Conservation (phyloP, 2,888 invertebrate species). For the Aleiodes testaceus region DNA sequence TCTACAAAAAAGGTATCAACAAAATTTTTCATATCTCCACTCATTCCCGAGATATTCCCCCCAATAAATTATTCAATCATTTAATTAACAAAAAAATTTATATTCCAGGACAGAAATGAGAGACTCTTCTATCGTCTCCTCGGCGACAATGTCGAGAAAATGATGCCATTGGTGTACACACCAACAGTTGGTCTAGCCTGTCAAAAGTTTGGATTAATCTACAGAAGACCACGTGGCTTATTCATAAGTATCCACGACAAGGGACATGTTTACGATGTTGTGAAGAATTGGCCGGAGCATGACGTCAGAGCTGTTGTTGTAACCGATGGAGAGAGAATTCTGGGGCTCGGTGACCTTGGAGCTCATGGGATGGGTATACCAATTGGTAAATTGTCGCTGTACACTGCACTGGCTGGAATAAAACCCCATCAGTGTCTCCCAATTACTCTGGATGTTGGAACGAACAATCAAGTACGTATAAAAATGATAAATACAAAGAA, state of each 20-base stretch:
- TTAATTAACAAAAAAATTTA: conserved; percentile 11
- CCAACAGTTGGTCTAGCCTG: conserved; percentile 98
- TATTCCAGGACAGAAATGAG: conserved; percentile 91
- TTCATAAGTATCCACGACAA: conserved; percentile 97
- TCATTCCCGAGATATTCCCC: too few relatives aligned
- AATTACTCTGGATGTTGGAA: conserved; percentile 94
- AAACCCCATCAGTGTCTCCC: conserved; percentile 97
- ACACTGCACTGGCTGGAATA: conserved; percentile 97
- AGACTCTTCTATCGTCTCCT: conserved; percentile 94
- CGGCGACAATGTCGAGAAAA: conserved; percentile 87
- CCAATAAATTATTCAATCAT: background rate
- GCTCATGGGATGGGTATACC: conserved; percentile 99
- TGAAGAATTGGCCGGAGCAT: conserved; percentile 94
- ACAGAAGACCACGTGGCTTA: conserved; percentile 91
- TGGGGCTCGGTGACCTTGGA: conserved; percentile 97
- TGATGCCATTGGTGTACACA: conserved; percentile 99
- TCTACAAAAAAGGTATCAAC: background rate
- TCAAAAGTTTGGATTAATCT: conserved; percentile 96
- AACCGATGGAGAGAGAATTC: conserved; percentile 98
- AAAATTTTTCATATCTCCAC: background rate
- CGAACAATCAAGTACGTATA: conserved; percentile 80
- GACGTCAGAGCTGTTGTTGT: conserved; percentile 94
- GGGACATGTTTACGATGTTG: conserved; percentile 93
- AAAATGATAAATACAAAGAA: background rate
- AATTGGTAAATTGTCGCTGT: conserved; percentile 95